Conservation (phyloP, 1,140 invertebrate genomes). For the Aphaenogaster floridana region DNA sequence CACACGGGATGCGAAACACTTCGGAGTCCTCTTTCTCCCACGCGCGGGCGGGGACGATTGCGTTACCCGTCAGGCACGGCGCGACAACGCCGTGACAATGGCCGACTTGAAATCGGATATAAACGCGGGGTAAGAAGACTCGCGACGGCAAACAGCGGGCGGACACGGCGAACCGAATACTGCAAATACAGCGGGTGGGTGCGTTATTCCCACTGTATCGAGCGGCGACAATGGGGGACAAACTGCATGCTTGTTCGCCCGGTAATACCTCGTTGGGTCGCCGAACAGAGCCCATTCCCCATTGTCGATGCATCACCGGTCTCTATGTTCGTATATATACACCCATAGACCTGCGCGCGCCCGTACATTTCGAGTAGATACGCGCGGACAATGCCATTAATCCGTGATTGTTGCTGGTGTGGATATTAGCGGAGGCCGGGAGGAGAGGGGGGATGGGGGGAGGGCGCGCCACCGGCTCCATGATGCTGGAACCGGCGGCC, state of each 20-base stretch:
- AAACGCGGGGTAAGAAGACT: constrained; percentile 72
- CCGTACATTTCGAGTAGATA: constrained; percentile 84
- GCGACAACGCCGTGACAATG: constrained; percentile 68
- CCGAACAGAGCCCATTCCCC: constrained; percentile 81
- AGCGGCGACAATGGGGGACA: constrained; percentile 80
- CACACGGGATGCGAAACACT: background rate
- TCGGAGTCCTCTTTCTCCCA: constrained; percentile 1
- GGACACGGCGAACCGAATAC: constrained; percentile 76
- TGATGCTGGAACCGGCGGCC: constrained; percentile 52
- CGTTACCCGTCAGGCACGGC: constrained; percentile 52
- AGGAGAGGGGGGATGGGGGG: background rate
- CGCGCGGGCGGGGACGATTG: constrained; percentile 30
- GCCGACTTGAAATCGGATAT: constrained; percentile 77
- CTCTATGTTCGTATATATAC: constrained; percentile 70
- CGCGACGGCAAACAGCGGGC: constrained; percentile 75
- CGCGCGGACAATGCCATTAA: constrained; percentile 83
- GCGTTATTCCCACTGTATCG: constrained; percentile 84
- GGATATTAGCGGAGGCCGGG: constrained; percentile 73
- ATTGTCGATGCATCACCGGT: constrained; percentile 84
- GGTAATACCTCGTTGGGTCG: constrained; percentile 85
- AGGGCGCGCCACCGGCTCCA: constrained; percentile 8
- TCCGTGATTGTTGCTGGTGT: constrained; percentile 83
- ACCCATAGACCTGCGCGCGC: constrained; percentile 77
- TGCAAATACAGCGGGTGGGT: constrained; percentile 79
- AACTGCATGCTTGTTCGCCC: constrained; percentile 85